These are phyloP conservation scores for Cotesia congregata DNA, from an alignment of 2,888 invertebrate genomes.

Conservation along the genomic window DNA sequence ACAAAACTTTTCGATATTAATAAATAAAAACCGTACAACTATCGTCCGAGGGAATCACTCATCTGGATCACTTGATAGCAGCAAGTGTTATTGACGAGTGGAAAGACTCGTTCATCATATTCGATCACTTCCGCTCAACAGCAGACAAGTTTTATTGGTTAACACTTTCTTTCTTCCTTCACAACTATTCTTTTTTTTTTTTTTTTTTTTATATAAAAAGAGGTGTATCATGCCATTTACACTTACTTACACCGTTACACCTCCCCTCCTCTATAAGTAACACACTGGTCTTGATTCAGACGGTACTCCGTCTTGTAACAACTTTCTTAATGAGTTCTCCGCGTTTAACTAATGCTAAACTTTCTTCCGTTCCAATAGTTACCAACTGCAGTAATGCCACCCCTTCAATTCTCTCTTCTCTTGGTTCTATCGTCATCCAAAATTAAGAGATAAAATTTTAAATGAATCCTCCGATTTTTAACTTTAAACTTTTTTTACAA, in stretches of 20 bases:
- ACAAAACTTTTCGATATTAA: background rate
- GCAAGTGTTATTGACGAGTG: slow-evolving; percentile 36
- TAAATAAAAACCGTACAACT: slow-evolving; percentile 5
- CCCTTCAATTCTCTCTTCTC: background rate
- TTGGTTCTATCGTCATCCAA: background rate
- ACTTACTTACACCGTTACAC: slow-evolving; percentile 3
- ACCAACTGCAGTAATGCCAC: background rate
- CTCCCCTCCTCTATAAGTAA: background rate
- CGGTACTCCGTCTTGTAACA: slow-evolving; percentile 32
- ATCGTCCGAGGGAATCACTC: slow-evolving; percentile 19
- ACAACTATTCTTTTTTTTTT: background rate
- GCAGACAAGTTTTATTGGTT: background rate
- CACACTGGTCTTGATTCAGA: slow-evolving; percentile 4
- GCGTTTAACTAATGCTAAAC: slow-evolving; percentile 8
- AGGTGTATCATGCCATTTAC: slow-evolving; percentile 10
- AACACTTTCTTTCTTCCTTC: slow-evolving; percentile 53
- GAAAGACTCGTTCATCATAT: slow-evolving; percentile 63
- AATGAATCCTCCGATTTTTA: background rate
- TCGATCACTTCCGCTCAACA: slow-evolving; percentile 56
- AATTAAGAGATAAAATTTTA: slow-evolving; percentile 1
- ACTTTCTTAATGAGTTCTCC: slow-evolving; percentile 33
- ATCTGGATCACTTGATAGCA: slow-evolving; percentile 30
- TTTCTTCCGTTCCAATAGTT: slow-evolving; percentile 2
- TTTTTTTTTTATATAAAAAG: background rate
- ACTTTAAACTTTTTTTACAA: background rate